phyloP scores from a whole-genome alignment of 2,797 vertebrate species.

The Neosilurus mollespiculum region DNA sequence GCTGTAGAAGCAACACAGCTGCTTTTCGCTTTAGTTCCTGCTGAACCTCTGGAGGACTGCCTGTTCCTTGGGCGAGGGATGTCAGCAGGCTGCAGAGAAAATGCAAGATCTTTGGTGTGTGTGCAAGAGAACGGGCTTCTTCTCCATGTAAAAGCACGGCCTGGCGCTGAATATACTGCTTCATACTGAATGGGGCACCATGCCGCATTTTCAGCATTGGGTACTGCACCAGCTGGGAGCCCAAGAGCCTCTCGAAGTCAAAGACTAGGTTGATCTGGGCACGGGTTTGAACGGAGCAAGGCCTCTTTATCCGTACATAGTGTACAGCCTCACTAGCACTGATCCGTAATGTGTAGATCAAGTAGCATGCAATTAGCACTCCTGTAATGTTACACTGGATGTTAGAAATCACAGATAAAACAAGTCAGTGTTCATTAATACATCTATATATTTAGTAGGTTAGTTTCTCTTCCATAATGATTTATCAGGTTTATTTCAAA shows the following conservation, averaged over 20 bases:
- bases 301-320: constrained; percentile 77
- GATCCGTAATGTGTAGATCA: constrained; percentile 77
- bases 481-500: background rate
- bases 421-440: background rate
- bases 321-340: constrained; percentile 79
- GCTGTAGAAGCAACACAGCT: constrained; percentile 60
- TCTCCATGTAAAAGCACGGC: constrained; percentile 75
- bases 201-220: constrained; percentile 68
- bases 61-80: constrained; percentile 67
- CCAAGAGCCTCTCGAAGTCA: constrained; percentile 75
- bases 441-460: no score
- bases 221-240: constrained; percentile 72
- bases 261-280: constrained; percentile 79
- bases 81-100: constrained; percentile 73
- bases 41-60: constrained; percentile 61
- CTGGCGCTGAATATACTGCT: constrained; percentile 76
- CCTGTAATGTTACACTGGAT: constrained; percentile 61
- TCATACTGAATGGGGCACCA: constrained; percentile 71
- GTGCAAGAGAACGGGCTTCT: constrained; percentile 72
- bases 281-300: constrained; percentile 79
- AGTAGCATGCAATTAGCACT: constrained; percentile 81
- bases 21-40: constrained; percentile 72
- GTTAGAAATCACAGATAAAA: background rate
- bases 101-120: constrained; percentile 79
- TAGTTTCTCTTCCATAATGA: background rate